Evolutionary conservation across 2,797 vertebrate species (phyloP).

Genomic region (Morus bassanus): DNA sequence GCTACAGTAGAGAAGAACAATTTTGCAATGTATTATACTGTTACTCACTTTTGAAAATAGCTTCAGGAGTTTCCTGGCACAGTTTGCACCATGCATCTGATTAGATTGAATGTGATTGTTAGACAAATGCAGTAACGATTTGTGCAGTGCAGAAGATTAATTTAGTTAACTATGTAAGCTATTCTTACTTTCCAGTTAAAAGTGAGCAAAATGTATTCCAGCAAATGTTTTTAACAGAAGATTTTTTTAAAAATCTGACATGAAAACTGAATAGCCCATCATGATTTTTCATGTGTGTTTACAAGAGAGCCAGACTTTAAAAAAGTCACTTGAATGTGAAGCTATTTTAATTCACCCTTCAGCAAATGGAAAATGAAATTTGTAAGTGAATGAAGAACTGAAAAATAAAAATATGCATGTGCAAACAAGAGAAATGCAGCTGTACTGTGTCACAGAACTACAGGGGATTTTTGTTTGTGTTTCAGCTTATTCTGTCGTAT

Average conservation of each 20-base stretch:
- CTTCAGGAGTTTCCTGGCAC: conserved; percentile 29
- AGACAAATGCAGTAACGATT: conserved; percentile 51
- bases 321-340: background rate
- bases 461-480: conserved; percentile 61
- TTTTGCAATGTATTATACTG: background rate
- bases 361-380: background rate
- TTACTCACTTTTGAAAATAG: conserved; percentile 44
- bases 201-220: background rate
- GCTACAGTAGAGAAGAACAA: conserved; percentile 54
- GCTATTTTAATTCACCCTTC: background rate
- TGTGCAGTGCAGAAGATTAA: conserved; percentile 60
- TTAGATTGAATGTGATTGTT: conserved; percentile 66
- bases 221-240: background rate
- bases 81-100: conserved; percentile 8
- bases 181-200: conserved; percentile 17
- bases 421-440: conserved; percentile 41
- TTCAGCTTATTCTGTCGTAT: conserved; percentile 63
- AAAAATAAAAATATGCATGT: conserved; percentile 13
- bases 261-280: background rate
- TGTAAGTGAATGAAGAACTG: background rate
- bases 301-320: background rate
- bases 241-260: background rate
- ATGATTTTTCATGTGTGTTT: background rate
- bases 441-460: conserved; percentile 38
- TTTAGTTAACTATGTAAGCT: conserved; percentile 45